A percentile compares a stretch with the other conserved stretches of the same genome.
These are phyloP conservation scores for Boleophthalmus pectinirostris DNA, from an alignment of 2,113 vertebrate genomes.

Conservation along the genomic window DNA sequence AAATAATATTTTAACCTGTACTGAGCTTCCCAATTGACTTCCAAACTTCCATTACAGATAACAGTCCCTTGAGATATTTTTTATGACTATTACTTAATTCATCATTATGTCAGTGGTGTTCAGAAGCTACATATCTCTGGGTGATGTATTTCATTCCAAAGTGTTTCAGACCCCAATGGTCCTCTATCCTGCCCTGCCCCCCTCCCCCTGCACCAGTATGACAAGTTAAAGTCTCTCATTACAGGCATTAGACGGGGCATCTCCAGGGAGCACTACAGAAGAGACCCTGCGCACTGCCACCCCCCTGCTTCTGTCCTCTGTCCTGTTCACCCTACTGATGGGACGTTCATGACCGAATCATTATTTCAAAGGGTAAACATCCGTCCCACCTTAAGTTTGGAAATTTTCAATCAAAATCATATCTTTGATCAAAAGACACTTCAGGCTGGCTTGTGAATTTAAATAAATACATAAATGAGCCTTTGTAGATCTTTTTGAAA, in stretches of 20 bases:
- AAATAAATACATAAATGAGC: too few species aligned
- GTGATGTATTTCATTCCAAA: slow-evolving; percentile 48
- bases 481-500: neutral
- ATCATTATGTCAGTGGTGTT: slow-evolving; percentile 1
- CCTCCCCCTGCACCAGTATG: slow-evolving; percentile 16
- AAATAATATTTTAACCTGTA: neutral
- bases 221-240: slow-evolving; percentile 67
- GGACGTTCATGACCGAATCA: neutral
- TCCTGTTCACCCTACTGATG: neutral
- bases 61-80: neutral
- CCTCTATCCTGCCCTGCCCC: neutral
- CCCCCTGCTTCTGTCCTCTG: slow-evolving; percentile 14
- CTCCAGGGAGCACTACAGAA: slow-evolving; percentile 49
- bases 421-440: too few species aligned
- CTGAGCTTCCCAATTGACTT: neutral
- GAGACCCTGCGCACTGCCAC: slow-evolving; percentile 46
- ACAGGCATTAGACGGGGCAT: slow-evolving; percentile 22
- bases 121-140: slow-evolving; percentile 15
- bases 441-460: too few species aligned
- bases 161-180: neutral
- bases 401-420: too few species aligned
- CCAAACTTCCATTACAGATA: neutral
- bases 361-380: too few species aligned
- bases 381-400: too few species aligned
- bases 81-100: slow-evolving; percentile 2